A percentile compares a stretch with the other conserved stretches of the same genome.
Evolutionary conservation across 2,888 invertebrate species (phyloP).

Genomic region (Ischnura elegans): DNA sequence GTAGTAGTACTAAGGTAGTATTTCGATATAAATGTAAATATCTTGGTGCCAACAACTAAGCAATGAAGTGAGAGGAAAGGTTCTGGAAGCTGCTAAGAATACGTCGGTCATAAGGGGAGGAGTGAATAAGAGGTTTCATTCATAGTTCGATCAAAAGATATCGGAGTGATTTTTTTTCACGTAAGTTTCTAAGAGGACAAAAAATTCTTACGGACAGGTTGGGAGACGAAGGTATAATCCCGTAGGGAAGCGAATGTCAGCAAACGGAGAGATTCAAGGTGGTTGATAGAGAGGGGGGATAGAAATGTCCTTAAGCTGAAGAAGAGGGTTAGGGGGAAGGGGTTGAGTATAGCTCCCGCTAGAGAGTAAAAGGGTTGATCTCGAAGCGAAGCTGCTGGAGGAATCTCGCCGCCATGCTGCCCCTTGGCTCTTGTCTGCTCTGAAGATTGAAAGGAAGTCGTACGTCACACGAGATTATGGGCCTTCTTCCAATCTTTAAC

Average conservation of each 20-base stretch:
- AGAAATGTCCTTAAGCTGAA: neutral
- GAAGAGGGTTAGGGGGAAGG: too few species aligned
- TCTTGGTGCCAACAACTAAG: neutral
- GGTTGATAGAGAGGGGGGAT: neutral
- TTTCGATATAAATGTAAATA: too few species aligned
- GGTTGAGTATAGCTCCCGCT: neutral
- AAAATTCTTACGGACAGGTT: neutral
- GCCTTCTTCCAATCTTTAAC: constrained; percentile 37
- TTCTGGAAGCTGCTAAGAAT: neutral
- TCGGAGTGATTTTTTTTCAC: neutral
- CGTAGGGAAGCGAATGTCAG: neutral
- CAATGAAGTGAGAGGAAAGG: neutral
- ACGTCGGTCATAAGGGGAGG: neutral
- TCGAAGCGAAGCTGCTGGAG: neutral
- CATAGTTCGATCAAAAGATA: neutral
- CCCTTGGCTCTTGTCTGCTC: constrained; percentile 48
- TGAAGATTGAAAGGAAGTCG: constrained; percentile 61
- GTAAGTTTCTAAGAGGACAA: neutral
- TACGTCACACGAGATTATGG: constrained; percentile 65
- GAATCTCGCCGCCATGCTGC: constrained; percentile 9
- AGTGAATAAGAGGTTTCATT: neutral
- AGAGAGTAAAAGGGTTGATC: constrained; percentile 7
- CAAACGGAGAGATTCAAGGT: neutral
- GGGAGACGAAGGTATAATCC: neutral
- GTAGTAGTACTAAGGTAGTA: too few species aligned